A percentile compares a stretch with the other conserved stretches of the same genome.
These are phyloP conservation scores for Physella acuta DNA, from an alignment of 1,140 invertebrate species.

Conservation along the genomic window DNA sequence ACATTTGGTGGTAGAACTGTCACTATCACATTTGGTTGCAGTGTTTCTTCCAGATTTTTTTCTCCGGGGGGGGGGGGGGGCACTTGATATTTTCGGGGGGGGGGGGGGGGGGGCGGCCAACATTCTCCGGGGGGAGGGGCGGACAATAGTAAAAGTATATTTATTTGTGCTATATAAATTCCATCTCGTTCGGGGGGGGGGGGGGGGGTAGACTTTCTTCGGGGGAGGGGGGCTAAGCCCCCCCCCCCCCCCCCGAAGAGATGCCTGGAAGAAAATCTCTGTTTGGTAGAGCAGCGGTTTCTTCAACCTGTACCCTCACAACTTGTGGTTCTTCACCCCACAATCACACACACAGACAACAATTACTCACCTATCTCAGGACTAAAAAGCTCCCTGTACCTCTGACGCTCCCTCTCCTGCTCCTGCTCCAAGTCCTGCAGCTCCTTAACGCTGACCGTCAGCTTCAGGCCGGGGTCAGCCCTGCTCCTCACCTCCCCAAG, in stretches of 20 bases:
- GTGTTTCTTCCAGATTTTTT: not conserved
- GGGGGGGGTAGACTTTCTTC: not conserved
- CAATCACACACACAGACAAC: not conserved
- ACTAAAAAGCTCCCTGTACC: not conserved
- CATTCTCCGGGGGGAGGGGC: too few species aligned
- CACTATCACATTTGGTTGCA: not conserved
- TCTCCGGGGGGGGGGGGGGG: not conserved
- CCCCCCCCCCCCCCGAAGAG: not conserved
- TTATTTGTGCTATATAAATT: not conserved
- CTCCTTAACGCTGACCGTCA: slow-evolving; percentile 45
- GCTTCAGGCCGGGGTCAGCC: slow-evolving; percentile 38
- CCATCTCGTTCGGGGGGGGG: not conserved
- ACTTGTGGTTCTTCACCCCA: too few species aligned
- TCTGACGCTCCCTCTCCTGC: slow-evolving; percentile 27
- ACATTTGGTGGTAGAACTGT: too few species aligned
- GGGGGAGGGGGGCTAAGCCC: not conserved
- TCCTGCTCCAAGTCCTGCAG: slow-evolving; percentile 44
- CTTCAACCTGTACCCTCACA: too few species aligned
- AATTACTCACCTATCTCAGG: not conserved
- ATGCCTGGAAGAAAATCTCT: not conserved
- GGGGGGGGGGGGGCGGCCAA: too few species aligned
- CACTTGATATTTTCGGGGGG: not conserved
- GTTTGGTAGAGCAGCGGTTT: too few species aligned
- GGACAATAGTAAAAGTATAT: not conserved
- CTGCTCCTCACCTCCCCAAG: slow-evolving; percentile 43